Base-by-base conservation (phyloP, 2,888 invertebrate genomes). In the Caenorhabditis zanzibari region DNA sequence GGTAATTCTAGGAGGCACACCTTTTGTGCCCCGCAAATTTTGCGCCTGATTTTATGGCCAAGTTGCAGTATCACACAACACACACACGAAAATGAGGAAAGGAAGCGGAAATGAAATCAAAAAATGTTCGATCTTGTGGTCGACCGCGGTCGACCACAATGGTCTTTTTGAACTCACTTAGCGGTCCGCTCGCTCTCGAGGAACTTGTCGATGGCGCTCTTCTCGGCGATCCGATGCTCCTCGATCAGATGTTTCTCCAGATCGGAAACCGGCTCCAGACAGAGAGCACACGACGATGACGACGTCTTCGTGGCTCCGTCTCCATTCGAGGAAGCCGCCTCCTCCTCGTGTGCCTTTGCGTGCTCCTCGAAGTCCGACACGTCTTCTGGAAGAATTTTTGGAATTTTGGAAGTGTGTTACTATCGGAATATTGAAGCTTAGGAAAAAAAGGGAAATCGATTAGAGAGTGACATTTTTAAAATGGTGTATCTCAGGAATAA, bases 151-250 rank as follows among this genome's bases (percentile, higher is more conserved):
- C 38, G 10, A 38, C 38, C 12, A 38, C 38, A 24, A 26, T 4
- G 22, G 12, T 1, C 24, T 10, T 4, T 16, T 9, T 0, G 9
- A n/a, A 72, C 79, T 64, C 35, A 79, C 79, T 79, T 79, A 12
- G 49, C 68, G 6, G 61, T 77, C 22, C 56, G 28, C 32, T 88
- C 86, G 10, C 80, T 82, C 49, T 77, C 72, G 19, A 88, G 68
- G 26, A 90, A 86, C 66, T 85, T 83, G 32, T 89, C 88, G 63
- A 88, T 88, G 28, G 89, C 90, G 22, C 83, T 85, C 38, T 38
- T 38, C 56, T 90, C 89, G 38, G 88, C 85, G 44, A 89, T 90
- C 22, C 88, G 88, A 74, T 90, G 90, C 32, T 88, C 87, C 68
- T 85, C 75, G 44, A 88, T 35, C 3, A 88, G 82, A 52, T 88